Evolutionary conservation across 2,797 vertebrate genomes (phyloP), one percentile per base, ranked within the genome.

Genomic region (Pelobates cultripes): DNA sequence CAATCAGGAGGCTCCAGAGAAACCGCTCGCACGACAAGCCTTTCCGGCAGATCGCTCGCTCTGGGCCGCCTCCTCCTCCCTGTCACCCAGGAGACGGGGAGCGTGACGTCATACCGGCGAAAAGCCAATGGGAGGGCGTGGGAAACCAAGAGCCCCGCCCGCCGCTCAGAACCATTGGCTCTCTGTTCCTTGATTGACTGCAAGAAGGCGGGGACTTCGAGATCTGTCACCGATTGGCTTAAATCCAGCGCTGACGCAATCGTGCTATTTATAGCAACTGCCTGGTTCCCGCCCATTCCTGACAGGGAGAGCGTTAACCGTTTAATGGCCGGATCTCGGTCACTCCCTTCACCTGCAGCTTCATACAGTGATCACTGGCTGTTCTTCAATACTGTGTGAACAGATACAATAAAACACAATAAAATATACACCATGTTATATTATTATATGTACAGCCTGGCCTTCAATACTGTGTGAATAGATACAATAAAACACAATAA

Each of bases 21-120:
- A 74, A 57, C 9, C 55, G 55, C 55, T 57, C 9, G 9, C 4
- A 12, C 9, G 4, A 14, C 9, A 13, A 72, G 70, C 68, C 77
- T 79, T 83, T 75, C 76, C 66, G 63, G 76, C 51, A 71, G 44
- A 74, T 74, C 72, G 41, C 47, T 10, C 44, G 3, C 45, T 44
- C 2, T 4, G 2, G 40, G 5, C 68, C 77, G 7, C 77, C 82
- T 60, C 61, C 75, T 61, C 70, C 77, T 74, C 45, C 43, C 72
- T 60, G 77, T 84, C 79, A 77, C 78, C 83, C 79, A 40, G 83
- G 83, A 84, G 79, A 84, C 78, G 78, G 70, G 4, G 51, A 57
- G 9, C 51, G 45, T 73, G 74, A 81, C 78, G 83, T 80, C 74
- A 81, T 43, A 4, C 40, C 70, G 44, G 64, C 41, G n/a, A 44